A percentile compares a stretch with the other conserved stretches of the same genome.
Conservation (phyloP, 2,888 invertebrate genomes). For the Callyntrura sp. region DNA sequence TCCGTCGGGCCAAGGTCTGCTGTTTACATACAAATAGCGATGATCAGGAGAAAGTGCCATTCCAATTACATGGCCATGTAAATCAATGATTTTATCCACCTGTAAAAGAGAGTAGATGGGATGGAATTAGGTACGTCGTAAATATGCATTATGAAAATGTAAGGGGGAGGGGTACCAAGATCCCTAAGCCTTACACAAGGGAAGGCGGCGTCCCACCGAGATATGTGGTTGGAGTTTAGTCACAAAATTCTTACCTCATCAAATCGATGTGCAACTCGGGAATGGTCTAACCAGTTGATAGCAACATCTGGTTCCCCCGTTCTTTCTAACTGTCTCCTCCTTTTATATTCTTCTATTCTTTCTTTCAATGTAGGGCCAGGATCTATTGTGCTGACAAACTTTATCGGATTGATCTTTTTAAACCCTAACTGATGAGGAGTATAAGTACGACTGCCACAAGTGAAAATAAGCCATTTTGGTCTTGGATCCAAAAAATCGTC, state of each 20-base stretch:
- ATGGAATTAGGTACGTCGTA: no score
- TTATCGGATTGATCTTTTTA: conserved; percentile 90
- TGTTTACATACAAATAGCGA: conserved; percentile 92
- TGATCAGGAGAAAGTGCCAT: conserved; percentile 91
- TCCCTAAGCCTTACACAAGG: no score
- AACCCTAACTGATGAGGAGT: conserved; percentile 94
- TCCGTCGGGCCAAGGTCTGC: conserved; percentile 92
- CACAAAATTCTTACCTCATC: conserved; percentile 74
- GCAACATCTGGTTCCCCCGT: conserved; percentile 81
- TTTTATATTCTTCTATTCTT: conserved; percentile 86
- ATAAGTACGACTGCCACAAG: conserved; percentile 93
- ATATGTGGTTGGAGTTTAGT: no score
- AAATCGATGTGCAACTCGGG: conserved; percentile 78
- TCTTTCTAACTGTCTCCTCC: conserved; percentile 72
- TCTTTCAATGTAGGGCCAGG: conserved; percentile 90
- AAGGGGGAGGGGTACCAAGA: no score
- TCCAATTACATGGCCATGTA: conserved; percentile 94
- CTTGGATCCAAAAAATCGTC: conserved; percentile 84
- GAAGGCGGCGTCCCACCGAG: no score
- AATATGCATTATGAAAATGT: no score
- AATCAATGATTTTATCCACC: conserved; percentile 92
- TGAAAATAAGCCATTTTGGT: conserved; percentile 92
- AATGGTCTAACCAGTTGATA: conserved; percentile 78
- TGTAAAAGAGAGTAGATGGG: conserved; percentile 24
- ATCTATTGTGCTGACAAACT: conserved; percentile 89